Conservation (phyloP, 2,113 vertebrate species). For the Bothrops jararaca region DNA sequence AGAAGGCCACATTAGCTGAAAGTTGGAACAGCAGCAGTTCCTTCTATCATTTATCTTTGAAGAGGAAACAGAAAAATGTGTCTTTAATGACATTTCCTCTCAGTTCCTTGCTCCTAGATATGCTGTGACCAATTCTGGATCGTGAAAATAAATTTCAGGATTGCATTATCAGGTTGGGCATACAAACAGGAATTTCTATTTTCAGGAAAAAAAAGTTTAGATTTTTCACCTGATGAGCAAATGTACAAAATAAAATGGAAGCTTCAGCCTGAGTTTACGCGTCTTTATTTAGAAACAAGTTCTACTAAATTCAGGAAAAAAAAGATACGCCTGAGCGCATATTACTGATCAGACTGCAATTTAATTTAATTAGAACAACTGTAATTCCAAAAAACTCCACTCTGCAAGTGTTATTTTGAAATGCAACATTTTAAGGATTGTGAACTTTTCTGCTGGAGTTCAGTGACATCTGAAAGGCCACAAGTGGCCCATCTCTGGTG, state of each 20-base stretch:
- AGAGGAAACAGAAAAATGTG: neutral
- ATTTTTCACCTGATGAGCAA: neutral
- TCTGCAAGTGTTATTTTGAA: neutral
- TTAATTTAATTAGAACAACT: neutral
- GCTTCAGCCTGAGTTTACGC: neutral
- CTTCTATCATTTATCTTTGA: neutral
- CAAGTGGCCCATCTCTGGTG: neutral
- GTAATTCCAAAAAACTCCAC: neutral
- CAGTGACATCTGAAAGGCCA: neutral
- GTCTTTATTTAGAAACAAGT: neutral
- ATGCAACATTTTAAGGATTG: neutral
- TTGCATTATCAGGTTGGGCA: neutral
- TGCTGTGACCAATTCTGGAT: neutral
- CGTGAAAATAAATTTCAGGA: neutral
- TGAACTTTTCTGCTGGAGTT: neutral
- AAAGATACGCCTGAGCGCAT: neutral
- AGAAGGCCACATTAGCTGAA: neutral
- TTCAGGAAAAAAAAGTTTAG: neutral
- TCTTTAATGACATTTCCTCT: neutral
- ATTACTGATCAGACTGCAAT: neutral
- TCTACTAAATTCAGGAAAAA: neutral
- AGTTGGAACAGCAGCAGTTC: neutral
- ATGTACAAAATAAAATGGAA: neutral
- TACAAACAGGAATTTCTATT: neutral
- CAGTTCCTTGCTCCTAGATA: neutral